Base-by-base conservation (phyloP, 2,888 invertebrate genomes). In the Pyralis farinalis region DNA sequence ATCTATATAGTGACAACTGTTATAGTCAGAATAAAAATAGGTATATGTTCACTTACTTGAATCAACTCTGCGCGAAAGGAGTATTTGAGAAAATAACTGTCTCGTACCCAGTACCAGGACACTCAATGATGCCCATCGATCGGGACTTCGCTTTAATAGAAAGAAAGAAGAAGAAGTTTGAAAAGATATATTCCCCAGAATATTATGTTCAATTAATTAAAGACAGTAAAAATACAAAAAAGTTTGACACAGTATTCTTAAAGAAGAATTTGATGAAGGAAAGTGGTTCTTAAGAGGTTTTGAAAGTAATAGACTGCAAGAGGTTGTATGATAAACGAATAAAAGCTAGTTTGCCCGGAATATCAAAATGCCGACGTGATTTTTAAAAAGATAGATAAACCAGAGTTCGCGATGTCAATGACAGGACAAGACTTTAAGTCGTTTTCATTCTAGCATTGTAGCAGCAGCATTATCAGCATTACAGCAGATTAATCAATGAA, bases 111-210 rank as follows among this genome's bases (percentile, higher is more conserved):
- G 31, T 56, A 8, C 53, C 55, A 27, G 56, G 53, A 5, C 57
- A 55, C 36, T 53, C 51, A 0, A 55, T 57, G 58, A 57, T 57
- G 55, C 53, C 56, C 1, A 42, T 56, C 1, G 53, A 55, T 43
- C 22, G 54, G 10, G 48, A 53, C 85, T 25, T 25, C 7, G 34
- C 49, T 7, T 31, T 44, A 0, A 47, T 49, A 10, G 49, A 53
- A 37, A 49, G 45, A 34, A 37, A 49, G 32, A 20, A 7, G 12
- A 27, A 42, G 10, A 42, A 43, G 34, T 22, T 22, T 9, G 40
- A 38, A 3, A 42, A 40, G 36, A 31, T 34, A 16, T 33, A 22
- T 37, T 22, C 40, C 27, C 37, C 43, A 10, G 35, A 22, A 8
- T 37, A 20, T 12, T 40, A 44, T 8, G 12, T 43, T 10, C 3